phyloP scores from a whole-genome alignment of 1,140 invertebrate species.

The Ephestia elutella region DNA sequence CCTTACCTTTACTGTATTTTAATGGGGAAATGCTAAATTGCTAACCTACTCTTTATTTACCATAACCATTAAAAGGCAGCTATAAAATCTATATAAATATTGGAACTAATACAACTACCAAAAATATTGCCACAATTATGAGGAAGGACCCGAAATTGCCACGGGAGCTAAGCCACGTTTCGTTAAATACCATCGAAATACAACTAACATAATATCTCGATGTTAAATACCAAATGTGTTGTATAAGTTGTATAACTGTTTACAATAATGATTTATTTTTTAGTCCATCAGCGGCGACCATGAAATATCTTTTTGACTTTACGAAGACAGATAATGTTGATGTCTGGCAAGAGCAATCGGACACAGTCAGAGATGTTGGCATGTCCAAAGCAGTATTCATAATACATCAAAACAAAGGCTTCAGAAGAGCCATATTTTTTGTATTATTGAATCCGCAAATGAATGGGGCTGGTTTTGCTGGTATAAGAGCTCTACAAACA shows the following conservation, averaged over 20 bases:
- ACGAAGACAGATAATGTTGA: constrained; percentile 52
- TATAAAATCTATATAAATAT: no score
- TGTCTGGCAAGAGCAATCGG: constrained; percentile 78
- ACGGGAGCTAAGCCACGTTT: no score
- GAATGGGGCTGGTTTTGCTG: constrained; percentile 82
- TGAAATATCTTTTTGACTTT: constrained; percentile 60
- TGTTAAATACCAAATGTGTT: constrained; percentile 24
- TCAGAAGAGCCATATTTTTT: constrained; percentile 80
- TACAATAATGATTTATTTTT: neutral
- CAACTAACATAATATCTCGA: no score
- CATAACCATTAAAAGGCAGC: no score
- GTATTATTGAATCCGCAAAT: constrained; percentile 80
- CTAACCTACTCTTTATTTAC: no score
- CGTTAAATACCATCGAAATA: no score
- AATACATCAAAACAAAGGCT: constrained; percentile 76
- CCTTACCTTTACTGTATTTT: no score
- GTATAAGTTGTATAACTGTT: no score
- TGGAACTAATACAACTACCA: no score
- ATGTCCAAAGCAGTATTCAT: constrained; percentile 79
- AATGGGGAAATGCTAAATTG: no score
- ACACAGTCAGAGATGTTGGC: constrained; percentile 78
- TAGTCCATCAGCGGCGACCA: constrained; percentile 14
- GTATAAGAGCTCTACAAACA: constrained; percentile 67
- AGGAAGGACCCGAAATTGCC: no score
- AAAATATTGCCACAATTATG: no score